Evolutionary conservation across 2,113 vertebrate species (phyloP).

Genomic region (Notechis scutatus): DNA sequence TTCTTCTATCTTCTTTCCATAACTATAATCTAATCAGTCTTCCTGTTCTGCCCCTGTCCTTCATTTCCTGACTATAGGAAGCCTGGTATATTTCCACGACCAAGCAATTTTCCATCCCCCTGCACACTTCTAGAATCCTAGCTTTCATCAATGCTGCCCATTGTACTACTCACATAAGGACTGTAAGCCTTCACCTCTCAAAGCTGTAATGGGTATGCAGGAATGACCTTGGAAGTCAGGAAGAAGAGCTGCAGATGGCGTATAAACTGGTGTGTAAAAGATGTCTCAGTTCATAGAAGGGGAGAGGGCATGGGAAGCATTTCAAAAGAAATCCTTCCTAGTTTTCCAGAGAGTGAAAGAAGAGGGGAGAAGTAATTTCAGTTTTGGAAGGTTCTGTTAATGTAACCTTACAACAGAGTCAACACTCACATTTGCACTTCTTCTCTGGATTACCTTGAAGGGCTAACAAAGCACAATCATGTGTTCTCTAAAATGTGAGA

Average conservation of each 20-base stretch:
- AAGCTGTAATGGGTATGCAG: neutral
- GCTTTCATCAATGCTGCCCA: neutral
- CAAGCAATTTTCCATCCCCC: neutral
- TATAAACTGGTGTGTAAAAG: neutral
- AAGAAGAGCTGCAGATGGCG: neutral
- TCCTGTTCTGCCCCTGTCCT: neutral
- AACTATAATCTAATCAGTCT: neutral
- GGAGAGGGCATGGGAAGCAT: neutral
- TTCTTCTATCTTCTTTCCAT: neutral
- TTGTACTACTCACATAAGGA: neutral
- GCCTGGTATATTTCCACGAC: neutral
- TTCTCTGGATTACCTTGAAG: neutral
- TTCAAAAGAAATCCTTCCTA: neutral
- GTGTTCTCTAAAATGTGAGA: neutral
- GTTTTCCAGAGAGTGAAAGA: neutral
- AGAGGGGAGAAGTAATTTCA: neutral
- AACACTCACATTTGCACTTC: neutral
- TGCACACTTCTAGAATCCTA: neutral
- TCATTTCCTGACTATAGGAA: neutral
- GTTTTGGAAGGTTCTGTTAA: neutral
- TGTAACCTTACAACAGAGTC: neutral
- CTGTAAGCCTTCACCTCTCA: neutral
- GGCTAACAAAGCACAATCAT: neutral
- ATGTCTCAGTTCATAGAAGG: neutral
- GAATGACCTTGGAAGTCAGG: neutral